Percentiles rank a stretch among this genome's conserved stretches.
Evolutionary conservation across 2,113 vertebrate species (phyloP).

Genomic region (Burhinus oedicnemus): DNA sequence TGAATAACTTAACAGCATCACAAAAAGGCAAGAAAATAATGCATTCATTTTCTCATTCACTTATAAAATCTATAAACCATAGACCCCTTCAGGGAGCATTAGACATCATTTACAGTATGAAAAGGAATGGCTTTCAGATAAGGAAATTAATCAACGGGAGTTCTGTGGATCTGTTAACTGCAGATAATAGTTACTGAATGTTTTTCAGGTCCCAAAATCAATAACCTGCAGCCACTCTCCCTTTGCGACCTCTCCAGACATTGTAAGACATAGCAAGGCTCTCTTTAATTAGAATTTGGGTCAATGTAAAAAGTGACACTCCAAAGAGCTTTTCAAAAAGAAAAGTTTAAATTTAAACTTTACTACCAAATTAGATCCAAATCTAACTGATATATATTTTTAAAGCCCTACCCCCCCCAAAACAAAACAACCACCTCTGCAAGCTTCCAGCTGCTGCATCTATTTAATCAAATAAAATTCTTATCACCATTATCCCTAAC

Average conservation of each 20-base stretch:
- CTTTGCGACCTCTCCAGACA: background rate
- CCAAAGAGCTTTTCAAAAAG: background rate
- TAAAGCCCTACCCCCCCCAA: background rate
- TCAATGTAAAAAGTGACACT: background rate
- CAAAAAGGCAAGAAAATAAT: constrained; percentile 25
- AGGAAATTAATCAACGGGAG: constrained; percentile 10
- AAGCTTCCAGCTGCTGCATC: background rate
- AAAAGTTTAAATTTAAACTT: background rate
- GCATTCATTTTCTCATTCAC: constrained; percentile 21
- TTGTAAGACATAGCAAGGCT: background rate
- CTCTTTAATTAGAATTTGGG: background rate
- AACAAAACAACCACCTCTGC: background rate
- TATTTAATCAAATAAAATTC: background rate
- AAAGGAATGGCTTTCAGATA: constrained; percentile 9
- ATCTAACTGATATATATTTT: background rate
- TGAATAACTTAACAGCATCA: constrained; percentile 5
- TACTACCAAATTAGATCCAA: background rate
- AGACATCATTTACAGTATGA: background rate
- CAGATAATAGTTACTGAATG: background rate
- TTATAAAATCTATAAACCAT: constrained; percentile 24
- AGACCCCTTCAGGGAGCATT: background rate
- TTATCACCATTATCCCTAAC: background rate
- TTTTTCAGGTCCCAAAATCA: background rate
- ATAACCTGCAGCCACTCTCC: background rate
- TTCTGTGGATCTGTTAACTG: background rate